Conservation (phyloP, 2,888 invertebrate genomes). For the Megamerina dolium region DNA sequence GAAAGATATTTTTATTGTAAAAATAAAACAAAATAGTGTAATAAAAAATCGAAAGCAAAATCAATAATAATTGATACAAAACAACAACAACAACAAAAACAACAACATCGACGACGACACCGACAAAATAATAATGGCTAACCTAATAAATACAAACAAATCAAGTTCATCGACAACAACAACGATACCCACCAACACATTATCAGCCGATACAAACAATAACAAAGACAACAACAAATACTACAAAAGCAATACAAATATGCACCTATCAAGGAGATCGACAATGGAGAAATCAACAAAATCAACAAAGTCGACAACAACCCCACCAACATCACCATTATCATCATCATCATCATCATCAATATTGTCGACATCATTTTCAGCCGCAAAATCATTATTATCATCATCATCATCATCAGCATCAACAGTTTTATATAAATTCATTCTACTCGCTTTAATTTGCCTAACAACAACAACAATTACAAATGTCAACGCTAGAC, state of each 20-base stretch:
- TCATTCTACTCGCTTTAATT: constrained; percentile 30
- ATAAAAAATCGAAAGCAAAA: constrained; percentile 3
- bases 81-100: constrained; percentile 4
- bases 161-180: no score
- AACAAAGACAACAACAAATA: constrained; percentile 11
- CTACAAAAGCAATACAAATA: no score
- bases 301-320: constrained; percentile 5
- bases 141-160: no score
- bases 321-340: constrained; percentile 7
- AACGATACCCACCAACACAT: constrained; percentile 5
- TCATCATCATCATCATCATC: no score
- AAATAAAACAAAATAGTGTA: constrained; percentile 10
- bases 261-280: no score
- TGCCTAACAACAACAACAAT: constrained; percentile 25
- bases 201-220: no score
- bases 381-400: constrained; percentile 6
- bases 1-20: not conserved
- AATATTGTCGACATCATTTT: constrained; percentile 5
- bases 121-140: constrained; percentile 19
- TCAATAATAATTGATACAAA: constrained; percentile 8
- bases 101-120: constrained; percentile 3
- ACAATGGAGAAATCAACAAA: constrained; percentile 9
- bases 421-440: constrained; percentile 25
- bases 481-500: constrained; percentile 39
- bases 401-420: no score